These are phyloP conservation scores for Dendrophyllia cribrosa DNA, from an alignment of 64 coral and sea anemone species.

Conservation along the genomic window DNA sequence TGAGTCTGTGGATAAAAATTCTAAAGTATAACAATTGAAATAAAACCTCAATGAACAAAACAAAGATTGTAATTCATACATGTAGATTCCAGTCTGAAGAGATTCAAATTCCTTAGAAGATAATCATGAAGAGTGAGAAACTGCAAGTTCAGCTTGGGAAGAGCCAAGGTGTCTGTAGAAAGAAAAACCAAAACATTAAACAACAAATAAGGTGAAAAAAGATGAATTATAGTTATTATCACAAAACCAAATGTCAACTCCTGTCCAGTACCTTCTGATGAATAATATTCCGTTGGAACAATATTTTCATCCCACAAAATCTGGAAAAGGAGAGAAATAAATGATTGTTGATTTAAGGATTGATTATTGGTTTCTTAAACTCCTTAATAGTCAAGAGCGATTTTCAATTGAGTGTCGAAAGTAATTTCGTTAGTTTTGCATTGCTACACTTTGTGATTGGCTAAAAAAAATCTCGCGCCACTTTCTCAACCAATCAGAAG, in stretches of 20 bases:
- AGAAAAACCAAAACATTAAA: constrained; percentile 10
- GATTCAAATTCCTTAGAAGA: constrained; percentile 87
- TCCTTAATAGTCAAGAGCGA: too few species aligned
- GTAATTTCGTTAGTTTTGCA: too few species aligned
- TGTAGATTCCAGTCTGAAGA: constrained; percentile 98
- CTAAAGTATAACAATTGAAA: neutral
- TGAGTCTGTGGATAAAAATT: too few species aligned
- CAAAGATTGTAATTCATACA: constrained; percentile 62
- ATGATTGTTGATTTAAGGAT: neutral
- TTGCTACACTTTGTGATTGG: too few species aligned
- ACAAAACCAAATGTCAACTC: neutral
- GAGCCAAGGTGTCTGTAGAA: constrained; percentile 87
- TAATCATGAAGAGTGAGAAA: constrained; percentile 99
- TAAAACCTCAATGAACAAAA: neutral
- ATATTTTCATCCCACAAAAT: constrained; percentile 99
- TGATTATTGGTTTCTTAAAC: too few species aligned
- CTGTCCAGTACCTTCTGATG: constrained; percentile 79
- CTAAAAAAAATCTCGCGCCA: too few species aligned
- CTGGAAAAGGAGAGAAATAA: constrained; percentile 30
- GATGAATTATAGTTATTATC: neutral
- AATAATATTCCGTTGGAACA: constrained; percentile 97
- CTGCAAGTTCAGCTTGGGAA: constrained; percentile 98
- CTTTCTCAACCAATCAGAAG: too few species aligned
- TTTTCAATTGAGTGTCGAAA: too few species aligned
- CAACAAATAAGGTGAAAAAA: neutral